A percentile compares a stretch with the other conserved stretches of the same genome.
Conservation (phyloP, 2,113 vertebrate species). For the Sinocyclocheilus rhinocerous region DNA sequence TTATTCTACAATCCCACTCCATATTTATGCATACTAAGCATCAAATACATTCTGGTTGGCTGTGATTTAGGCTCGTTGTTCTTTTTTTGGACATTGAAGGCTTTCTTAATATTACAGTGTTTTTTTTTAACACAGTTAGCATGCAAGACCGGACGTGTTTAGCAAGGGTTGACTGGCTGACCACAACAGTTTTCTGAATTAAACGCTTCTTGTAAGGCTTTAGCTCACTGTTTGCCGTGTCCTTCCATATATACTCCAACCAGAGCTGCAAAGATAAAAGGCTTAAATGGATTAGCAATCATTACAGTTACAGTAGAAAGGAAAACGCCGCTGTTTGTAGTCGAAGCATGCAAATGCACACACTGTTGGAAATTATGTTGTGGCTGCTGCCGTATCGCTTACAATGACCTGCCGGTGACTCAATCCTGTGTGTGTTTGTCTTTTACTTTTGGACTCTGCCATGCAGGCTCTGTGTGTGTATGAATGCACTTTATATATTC, state of each 20-base stretch:
- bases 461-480: not conserved
- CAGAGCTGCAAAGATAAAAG: conserved; percentile 67
- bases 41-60: too few relatives aligned
- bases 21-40: too few relatives aligned
- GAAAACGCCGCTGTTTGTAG: conserved; percentile 46
- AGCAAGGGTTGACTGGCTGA: conserved; percentile 60
- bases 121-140: not conserved
- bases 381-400: not conserved
- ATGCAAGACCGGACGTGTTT: conserved; percentile 64
- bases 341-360: not conserved
- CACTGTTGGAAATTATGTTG: conserved; percentile 10
- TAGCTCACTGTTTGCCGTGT: conserved; percentile 56
- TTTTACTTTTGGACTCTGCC: not conserved
- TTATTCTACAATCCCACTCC: too few relatives aligned
- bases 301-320: conserved; percentile 72
- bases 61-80: too few relatives aligned
- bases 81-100: not conserved
- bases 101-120: not conserved
- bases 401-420: not conserved
- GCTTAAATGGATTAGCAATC: conserved; percentile 75
- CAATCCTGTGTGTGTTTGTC: not conserved
- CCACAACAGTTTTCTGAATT: conserved; percentile 57
- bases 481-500: conserved; percentile 38
- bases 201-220: not conserved
- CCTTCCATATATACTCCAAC: conserved; percentile 60